phyloP scores from a whole-genome alignment of 2,113 vertebrate species.

The Pogonocichla stellata region DNA sequence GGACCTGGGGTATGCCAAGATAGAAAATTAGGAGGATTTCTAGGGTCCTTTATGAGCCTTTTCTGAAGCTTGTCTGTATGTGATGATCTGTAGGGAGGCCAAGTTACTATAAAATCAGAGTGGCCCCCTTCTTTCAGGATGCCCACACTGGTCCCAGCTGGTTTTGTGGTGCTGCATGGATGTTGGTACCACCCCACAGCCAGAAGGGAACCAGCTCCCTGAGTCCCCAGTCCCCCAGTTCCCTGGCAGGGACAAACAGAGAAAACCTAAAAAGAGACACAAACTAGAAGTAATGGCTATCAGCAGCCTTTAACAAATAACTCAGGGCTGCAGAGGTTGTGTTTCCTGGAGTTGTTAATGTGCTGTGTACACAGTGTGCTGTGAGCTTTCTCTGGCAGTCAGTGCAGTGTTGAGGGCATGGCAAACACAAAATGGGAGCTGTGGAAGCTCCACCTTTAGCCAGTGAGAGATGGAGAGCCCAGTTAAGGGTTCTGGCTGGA shows the following conservation, averaged over 20 bases:
- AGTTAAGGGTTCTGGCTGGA: not conserved
- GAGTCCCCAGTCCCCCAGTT: not conserved
- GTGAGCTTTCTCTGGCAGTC: not conserved
- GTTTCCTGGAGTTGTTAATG: not conserved
- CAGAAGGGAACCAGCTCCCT: not conserved
- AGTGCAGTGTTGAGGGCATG: not conserved
- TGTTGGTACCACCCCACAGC: not conserved
- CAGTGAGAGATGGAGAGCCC: not conserved
- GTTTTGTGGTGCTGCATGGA: accelerated
- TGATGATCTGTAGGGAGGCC: not conserved
- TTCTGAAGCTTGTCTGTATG: not conserved
- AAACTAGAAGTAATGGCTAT: not conserved
- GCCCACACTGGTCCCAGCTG: not conserved
- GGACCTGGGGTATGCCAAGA: not conserved
- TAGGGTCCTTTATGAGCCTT: not conserved
- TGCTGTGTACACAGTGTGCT: accelerated
- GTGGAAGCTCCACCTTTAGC: not conserved
- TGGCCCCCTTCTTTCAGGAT: not conserved
- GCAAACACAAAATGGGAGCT: not conserved
- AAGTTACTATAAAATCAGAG: not conserved
- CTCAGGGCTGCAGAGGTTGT: not conserved
- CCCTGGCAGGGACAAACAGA: not conserved
- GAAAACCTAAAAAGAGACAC: not conserved
- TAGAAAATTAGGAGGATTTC: not conserved
- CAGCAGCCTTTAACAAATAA: not conserved